Conservation (phyloP, 2,797 vertebrate species). For the Gymnodraco acuticeps region DNA sequence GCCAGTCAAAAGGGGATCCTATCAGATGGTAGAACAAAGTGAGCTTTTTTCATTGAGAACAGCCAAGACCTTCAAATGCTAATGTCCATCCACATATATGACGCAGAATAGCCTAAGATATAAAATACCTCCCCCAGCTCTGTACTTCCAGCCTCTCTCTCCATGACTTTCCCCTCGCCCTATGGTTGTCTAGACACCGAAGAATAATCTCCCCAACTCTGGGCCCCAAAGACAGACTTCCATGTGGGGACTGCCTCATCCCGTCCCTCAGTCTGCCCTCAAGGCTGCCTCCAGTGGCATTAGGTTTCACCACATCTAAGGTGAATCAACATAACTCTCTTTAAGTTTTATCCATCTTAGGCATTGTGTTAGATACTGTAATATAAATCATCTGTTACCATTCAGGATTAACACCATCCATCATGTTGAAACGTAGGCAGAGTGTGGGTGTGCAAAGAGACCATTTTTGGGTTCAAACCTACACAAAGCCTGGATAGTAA, state of each 20-base stretch:
- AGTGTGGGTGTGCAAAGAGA: constrained; percentile 19
- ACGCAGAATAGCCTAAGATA: constrained; percentile 51
- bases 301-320: constrained; percentile 68
- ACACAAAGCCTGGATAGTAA: background rate
- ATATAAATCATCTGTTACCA: constrained; percentile 56
- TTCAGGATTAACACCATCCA: constrained; percentile 55
- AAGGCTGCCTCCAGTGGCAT: constrained; percentile 38
- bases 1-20: constrained; percentile 30
- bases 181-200: constrained; percentile 65
- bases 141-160: constrained; percentile 25
- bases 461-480: constrained; percentile 34
- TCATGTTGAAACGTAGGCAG: constrained; percentile 40
- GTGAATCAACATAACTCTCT: constrained; percentile 52
- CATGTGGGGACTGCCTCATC: constrained; percentile 48
- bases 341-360: constrained; percentile 60
- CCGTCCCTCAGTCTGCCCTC: constrained; percentile 31
- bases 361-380: constrained; percentile 51
- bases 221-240: constrained; percentile 70
- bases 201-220: constrained; percentile 63
- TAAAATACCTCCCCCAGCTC: constrained; percentile 45
- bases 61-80: constrained; percentile 35
- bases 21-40: constrained; percentile 52
- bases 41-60: constrained; percentile 61
- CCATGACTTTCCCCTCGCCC: constrained; percentile 42
- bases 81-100: constrained; percentile 35